Conservation (phyloP, 2,113 vertebrate species). For the Dipodomys ordii region DNA sequence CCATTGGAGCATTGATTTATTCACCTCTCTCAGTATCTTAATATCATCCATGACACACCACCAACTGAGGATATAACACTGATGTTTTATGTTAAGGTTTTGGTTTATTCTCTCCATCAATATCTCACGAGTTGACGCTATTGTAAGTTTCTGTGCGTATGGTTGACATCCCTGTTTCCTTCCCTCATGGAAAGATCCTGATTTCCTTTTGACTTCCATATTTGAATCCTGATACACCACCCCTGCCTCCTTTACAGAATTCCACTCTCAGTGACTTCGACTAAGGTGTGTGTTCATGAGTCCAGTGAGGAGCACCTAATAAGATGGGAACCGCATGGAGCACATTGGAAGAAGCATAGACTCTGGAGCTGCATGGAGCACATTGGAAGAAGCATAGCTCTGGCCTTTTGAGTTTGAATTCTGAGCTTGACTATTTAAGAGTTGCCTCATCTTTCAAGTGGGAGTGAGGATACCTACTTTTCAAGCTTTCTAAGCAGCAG, state of each 20-base stretch:
- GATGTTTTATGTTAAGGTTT: slow-evolving; percentile 25
- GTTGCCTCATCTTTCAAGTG: slow-evolving; percentile 45
- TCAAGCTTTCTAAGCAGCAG: not conserved
- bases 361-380: not conserved
- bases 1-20: slow-evolving; percentile 44
- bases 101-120: not conserved
- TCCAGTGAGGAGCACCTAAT: not conserved
- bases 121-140: not conserved
- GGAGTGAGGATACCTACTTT: not conserved
- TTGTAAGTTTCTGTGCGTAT: not conserved
- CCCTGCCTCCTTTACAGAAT: not conserved
- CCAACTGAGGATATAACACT: slow-evolving; percentile 36
- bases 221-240: not conserved
- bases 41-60: not conserved
- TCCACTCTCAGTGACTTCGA: not conserved
- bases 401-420: not conserved
- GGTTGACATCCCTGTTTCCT: not conserved
- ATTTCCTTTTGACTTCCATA: not conserved
- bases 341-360: not conserved
- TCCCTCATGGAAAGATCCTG: not conserved
- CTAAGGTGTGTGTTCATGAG: not conserved
- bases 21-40: slow-evolving; percentile 37
- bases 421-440: not conserved
- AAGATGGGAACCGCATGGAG: not conserved
- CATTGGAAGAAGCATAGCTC: not conserved